Evolutionary conservation across 2,797 vertebrate species (phyloP).

Genomic region (Rhincodon typus): DNA sequence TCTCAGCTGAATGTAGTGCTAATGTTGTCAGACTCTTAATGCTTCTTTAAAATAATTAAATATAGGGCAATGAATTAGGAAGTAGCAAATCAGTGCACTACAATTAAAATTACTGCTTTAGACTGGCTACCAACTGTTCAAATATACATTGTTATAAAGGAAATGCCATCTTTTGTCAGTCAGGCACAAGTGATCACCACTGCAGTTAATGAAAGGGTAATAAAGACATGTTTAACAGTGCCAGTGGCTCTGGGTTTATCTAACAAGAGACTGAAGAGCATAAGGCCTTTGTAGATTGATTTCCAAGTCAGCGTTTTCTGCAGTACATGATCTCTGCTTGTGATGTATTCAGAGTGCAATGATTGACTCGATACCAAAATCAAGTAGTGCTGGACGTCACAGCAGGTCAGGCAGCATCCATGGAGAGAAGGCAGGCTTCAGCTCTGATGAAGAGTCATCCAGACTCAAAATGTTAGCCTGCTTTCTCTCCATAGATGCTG

Average conservation of each 20-base stretch:
- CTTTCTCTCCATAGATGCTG: no score
- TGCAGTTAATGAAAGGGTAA: not conserved
- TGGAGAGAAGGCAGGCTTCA: no score
- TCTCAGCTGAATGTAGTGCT: not conserved
- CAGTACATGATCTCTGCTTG: not conserved
- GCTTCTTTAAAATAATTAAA: conserved; percentile 23
- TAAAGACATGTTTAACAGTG: not conserved
- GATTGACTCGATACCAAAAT: not conserved
- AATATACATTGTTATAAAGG: conserved; percentile 1
- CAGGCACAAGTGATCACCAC: not conserved
- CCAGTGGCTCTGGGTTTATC: not conserved
- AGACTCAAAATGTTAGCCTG: no score
- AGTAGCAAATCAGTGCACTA: conserved; percentile 14
- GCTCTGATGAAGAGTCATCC: no score
- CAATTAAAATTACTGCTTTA: conserved; percentile 12
- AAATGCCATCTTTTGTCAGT: not conserved
- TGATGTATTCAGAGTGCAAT: not conserved
- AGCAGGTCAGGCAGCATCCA: no score
- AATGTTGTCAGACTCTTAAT: conserved; percentile 26
- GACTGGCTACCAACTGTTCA: not conserved
- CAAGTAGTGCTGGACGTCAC: no score
- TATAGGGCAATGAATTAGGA: not conserved
- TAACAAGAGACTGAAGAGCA: not conserved
- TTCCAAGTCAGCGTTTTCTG: not conserved
- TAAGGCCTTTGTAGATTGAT: not conserved